Percentiles rank a stretch among this genome's conserved stretches.
These are phyloP conservation scores for Trissonchulus sp. DNA, from an alignment of 2,888 invertebrate genomes.

Conservation along the genomic window DNA sequence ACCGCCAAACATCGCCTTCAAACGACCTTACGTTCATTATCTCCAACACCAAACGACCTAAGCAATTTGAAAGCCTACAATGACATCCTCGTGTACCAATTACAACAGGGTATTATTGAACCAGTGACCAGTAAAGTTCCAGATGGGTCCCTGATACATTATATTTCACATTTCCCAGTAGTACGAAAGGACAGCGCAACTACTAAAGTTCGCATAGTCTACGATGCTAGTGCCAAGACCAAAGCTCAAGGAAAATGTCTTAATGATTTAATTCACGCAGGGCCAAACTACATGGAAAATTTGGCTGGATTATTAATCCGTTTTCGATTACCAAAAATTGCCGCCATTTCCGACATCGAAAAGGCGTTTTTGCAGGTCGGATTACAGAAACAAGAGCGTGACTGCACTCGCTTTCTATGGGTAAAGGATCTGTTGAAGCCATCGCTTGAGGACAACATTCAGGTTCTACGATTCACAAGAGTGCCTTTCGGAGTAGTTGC, in stretches of 20 bases:
- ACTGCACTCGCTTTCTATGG: constrained; percentile 25
- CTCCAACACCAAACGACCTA: not conserved
- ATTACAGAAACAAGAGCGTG: constrained; percentile 33
- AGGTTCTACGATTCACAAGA: constrained; percentile 33
- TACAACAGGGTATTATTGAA: constrained; percentile 10
- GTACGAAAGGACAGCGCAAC: not conserved
- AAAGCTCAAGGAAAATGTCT: too few species aligned
- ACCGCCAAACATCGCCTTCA: not conserved
- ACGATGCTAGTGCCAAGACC: too few species aligned
- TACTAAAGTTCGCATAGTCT: not conserved
- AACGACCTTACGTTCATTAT: not conserved
- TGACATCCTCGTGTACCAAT: not conserved
- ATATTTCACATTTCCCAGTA: constrained; percentile 5
- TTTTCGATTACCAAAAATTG: not conserved
- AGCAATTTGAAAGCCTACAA: not conserved
- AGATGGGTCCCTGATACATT: not conserved
- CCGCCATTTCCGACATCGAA: constrained; percentile 34
- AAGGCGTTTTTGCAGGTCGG: constrained; percentile 40
- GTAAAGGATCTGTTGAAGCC: constrained; percentile 21
- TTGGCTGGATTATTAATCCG: not conserved
- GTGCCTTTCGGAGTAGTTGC: constrained; percentile 38
- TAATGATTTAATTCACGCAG: not conserved
- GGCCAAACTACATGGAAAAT: not conserved
- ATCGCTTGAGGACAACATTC: constrained; percentile 33
- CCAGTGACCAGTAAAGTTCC: not conserved